Conservation (phyloP, 2,888 invertebrate genomes). For the Caenorhabditis panamensis region DNA sequence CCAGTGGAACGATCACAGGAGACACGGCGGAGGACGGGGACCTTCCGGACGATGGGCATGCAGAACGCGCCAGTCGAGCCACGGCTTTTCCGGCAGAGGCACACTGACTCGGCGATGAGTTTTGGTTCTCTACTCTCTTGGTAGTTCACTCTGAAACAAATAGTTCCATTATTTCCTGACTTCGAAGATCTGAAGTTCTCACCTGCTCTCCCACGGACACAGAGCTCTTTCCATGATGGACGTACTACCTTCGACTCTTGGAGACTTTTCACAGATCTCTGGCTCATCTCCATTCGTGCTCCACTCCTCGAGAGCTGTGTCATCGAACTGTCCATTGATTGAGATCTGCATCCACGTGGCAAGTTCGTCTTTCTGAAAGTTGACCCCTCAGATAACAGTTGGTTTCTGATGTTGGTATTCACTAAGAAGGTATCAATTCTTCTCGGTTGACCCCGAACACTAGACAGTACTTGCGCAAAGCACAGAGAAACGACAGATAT, state of each 20-base stretch:
- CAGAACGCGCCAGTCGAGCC: conserved; percentile 74
- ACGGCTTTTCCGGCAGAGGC: conserved; percentile 76
- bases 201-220: conserved; percentile 77
- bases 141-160: conserved; percentile 69
- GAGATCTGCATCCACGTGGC: conserved; percentile 70
- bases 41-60: conserved; percentile 75
- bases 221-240: conserved; percentile 76
- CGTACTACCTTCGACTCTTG: conserved; percentile 58
- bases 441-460: conserved; percentile 30
- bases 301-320: conserved; percentile 64
- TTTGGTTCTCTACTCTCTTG: conserved; percentile 79
- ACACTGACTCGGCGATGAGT: conserved; percentile 76
- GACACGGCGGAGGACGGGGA: conserved; percentile 72
- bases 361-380: conserved; percentile 69
- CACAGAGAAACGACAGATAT: conserved; percentile 17
- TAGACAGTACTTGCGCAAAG: conserved; percentile 18
- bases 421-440: not conserved
- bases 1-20: conserved; percentile 71
- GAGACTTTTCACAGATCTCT: conserved; percentile 61
- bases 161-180: conserved; percentile 84
- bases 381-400: not conserved
- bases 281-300: conserved; percentile 55
- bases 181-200: too few relatives aligned
- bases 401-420: conserved; percentile 26
- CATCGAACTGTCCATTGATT: conserved; percentile 56